Conservation (phyloP, 2,888 invertebrate species). For the Lordiphosa fenestrarum region DNA sequence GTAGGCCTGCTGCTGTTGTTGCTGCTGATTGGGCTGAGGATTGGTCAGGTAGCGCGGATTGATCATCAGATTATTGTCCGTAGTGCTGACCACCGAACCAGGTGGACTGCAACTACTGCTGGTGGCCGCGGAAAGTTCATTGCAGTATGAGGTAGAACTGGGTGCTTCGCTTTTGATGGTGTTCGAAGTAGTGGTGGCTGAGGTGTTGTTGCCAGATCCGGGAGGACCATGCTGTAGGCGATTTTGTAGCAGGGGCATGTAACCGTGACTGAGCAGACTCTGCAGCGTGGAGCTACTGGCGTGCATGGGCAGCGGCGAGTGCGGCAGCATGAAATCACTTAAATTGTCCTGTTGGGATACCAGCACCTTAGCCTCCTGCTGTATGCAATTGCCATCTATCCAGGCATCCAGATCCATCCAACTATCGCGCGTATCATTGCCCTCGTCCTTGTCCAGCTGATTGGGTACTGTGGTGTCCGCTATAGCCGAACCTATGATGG, state of each 20-base stretch:
- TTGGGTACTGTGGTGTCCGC: slow-evolving; percentile 93
- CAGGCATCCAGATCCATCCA: slow-evolving; percentile 95
- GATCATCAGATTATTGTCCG: slow-evolving; percentile 86
- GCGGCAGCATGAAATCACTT: slow-evolving; percentile 85
- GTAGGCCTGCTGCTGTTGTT: slow-evolving; percentile 48
- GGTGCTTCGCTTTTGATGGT: slow-evolving; percentile 85
- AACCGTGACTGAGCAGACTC: slow-evolving; percentile 88
- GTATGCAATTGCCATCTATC: slow-evolving; percentile 90
- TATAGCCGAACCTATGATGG: slow-evolving; percentile 93
- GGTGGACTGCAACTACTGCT: slow-evolving; percentile 90
- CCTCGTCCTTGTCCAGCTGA: slow-evolving; percentile 86
- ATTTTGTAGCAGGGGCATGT: slow-evolving; percentile 90
- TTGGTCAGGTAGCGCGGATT: slow-evolving; percentile 83
- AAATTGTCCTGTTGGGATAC: slow-evolving; percentile 84
- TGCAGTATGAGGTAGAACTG: slow-evolving; percentile 87
- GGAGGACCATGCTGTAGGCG: slow-evolving; percentile 89
- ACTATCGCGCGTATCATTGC: slow-evolving; percentile 87
- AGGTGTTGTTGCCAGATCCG: slow-evolving; percentile 15
- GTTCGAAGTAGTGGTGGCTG: neutral
- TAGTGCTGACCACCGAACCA: slow-evolving; percentile 92
- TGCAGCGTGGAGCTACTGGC: slow-evolving; percentile 88
- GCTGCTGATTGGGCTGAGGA: slow-evolving; percentile 53
- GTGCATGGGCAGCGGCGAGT: slow-evolving; percentile 84
- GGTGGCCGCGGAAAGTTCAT: slow-evolving; percentile 84
- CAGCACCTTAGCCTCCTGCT: slow-evolving; percentile 85